These are phyloP conservation scores for Perodicticus potto DNA, from an alignment of 2,797 vertebrate species.

Conservation along the genomic window DNA sequence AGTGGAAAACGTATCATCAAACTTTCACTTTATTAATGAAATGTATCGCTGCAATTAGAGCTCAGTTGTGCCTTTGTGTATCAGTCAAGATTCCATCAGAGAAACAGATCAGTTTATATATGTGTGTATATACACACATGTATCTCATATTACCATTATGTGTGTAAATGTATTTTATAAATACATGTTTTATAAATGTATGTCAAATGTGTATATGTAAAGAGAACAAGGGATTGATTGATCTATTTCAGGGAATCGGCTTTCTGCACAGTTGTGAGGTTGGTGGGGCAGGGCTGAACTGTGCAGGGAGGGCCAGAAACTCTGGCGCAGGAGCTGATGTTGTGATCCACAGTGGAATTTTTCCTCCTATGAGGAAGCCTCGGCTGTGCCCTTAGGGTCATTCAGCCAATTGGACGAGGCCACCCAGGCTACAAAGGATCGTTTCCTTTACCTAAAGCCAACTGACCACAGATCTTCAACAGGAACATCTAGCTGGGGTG, in stretches of 20 bases:
- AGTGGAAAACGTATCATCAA: neutral
- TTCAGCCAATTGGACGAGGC: neutral
- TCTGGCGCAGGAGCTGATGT: accelerated
- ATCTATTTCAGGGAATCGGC: neutral
- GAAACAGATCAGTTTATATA: neutral
- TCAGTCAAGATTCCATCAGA: neutral
- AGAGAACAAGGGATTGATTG: neutral
- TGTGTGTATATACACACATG: too few species aligned
- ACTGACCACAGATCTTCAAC: neutral
- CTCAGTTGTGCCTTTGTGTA: neutral
- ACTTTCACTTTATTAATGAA: neutral
- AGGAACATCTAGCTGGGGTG: accelerated
- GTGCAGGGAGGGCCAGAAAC: neutral
- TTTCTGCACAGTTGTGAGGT: accelerated
- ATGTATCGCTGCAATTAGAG: neutral
- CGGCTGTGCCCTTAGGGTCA: accelerated
- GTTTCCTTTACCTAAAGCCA: neutral
- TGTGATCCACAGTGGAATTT: neutral
- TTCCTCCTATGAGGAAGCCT: neutral
- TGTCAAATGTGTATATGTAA: neutral
- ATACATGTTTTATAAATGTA: neutral
- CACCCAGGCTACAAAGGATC: neutral
- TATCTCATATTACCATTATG: neutral
- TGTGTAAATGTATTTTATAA: neutral
- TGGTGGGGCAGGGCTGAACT: neutral